A percentile compares a stretch with the other conserved stretches of the same genome.
Evolutionary conservation across 1,140 invertebrate species (phyloP).

Genomic region (Agrypnia vestita): DNA sequence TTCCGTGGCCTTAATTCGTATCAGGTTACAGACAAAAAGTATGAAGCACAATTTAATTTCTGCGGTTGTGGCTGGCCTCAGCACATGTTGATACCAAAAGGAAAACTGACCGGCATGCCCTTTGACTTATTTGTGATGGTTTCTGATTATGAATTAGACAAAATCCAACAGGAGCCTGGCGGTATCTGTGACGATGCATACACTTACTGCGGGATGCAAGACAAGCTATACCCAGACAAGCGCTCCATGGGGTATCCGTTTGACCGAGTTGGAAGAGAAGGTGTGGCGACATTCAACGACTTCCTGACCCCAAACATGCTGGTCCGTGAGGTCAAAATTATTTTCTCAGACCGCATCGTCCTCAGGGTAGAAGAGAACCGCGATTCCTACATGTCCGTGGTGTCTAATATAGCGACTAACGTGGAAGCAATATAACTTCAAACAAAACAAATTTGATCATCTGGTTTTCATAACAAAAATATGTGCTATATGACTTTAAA

Average conservation of each 20-base stretch:
- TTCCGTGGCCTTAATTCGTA: slow-evolving; percentile 75
- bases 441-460: too few relatives aligned
- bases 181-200: slow-evolving; percentile 78
- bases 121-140: slow-evolving; percentile 84
- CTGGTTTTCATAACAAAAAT: too few relatives aligned
- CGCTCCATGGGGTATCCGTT: slow-evolving; percentile 86
- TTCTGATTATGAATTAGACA: slow-evolving; percentile 78
- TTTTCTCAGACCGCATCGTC: slow-evolving; percentile 67
- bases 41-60: slow-evolving; percentile 68
- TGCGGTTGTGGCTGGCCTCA: slow-evolving; percentile 79
- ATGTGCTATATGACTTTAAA: too few relatives aligned
- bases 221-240: slow-evolving; percentile 81
- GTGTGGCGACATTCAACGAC: slow-evolving; percentile 71
- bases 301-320: slow-evolving; percentile 82
- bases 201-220: slow-evolving; percentile 82
- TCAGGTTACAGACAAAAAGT: slow-evolving; percentile 63
- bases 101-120: slow-evolving; percentile 76
- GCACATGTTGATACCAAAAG: slow-evolving; percentile 82
- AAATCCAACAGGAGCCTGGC: slow-evolving; percentile 70
- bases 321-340: slow-evolving; percentile 72
- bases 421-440: too few relatives aligned
- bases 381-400: neutral
- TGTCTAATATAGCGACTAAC: too few relatives aligned
- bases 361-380: neutral
- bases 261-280: slow-evolving; percentile 75